Evolutionary conservation across 64 coral and sea anemone genomes (phyloP), one percentile per base, ranked within the genome.

Genomic region (Actinia equina): DNA sequence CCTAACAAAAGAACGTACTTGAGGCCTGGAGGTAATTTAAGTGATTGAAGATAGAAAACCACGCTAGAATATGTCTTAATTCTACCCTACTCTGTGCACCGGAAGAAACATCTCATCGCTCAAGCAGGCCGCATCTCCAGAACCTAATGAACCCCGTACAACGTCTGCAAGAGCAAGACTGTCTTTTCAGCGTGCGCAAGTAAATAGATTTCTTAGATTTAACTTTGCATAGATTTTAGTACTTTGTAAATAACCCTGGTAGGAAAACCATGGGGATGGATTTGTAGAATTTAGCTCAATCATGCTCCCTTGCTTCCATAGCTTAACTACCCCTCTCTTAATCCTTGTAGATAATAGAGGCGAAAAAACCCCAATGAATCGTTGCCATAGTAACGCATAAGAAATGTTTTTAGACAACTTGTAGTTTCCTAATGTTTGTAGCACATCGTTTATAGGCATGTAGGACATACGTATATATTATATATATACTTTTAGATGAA

Each of bases 401-500:
- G 27, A 20, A 69, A 74, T 30, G 69, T 74, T 74, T 65, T 74
- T 74, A 74, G 69, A 74, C 69, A 74, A 26, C 62, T 30, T 30
- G 69, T 74, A 74, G 69, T 74, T 74, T 74, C 69, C 19, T 74
- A 74, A 74, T 42, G 69, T 74, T 74, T 74, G 69, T 74, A 74
- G 69, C 26, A 41, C 27, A 74, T 65, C 62, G 62, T 74, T 74
- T 74, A 27, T 74, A 74, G 69, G 69, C 26, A 74, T 30, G 62
- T 65, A 65, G 26, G 69, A 74, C 11, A 74, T 74, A 74, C 69
- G 26, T 74, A 74, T 65, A 65, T 25, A 65, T 25, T 65, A 65
- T 65, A 74, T 30, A 74, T 41, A 30, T 74, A 16, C 27, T 74
- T 74, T 74, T 74, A 27, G 26, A 74, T 74, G 12, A 74, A 30